phyloP scores from a whole-genome alignment of 2,888 invertebrate genomes.

The Selenia dentaria region DNA sequence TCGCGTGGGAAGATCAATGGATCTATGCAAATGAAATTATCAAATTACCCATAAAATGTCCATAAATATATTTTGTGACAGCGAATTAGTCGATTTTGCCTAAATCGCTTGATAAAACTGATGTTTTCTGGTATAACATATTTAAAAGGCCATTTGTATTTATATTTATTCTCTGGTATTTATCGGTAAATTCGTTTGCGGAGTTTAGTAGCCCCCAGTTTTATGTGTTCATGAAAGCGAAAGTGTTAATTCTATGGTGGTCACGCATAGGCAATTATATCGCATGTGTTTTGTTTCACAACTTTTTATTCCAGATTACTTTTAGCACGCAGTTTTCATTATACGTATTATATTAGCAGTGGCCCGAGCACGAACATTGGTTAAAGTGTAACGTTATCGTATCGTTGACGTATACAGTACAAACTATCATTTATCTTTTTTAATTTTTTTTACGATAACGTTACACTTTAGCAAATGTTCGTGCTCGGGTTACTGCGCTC shows the following conservation, averaged over 20 bases:
- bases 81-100: conserved; percentile 11
- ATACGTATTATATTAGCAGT: too few species aligned
- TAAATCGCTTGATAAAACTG: conserved; percentile 17
- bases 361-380: too few species aligned
- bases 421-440: too few species aligned
- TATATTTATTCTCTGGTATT: conserved; percentile 14
- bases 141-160: conserved; percentile 17
- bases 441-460: too few species aligned
- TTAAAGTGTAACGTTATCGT: too few species aligned
- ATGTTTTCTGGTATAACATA: conserved; percentile 6
- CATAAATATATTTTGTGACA: conserved; percentile 14
- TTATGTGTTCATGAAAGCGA: conserved; percentile 24
- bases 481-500: too few species aligned
- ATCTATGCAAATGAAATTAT: conserved; percentile 15
- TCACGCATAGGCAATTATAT: conserved; percentile 5
- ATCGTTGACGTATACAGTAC: too few species aligned
- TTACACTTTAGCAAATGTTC: too few species aligned
- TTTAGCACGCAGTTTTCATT: too few species aligned
- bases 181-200: conserved; percentile 11
- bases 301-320: too few species aligned
- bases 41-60: conserved; percentile 17
- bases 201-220: conserved; percentile 2
- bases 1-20: conserved; percentile 1
- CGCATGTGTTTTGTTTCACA: too few species aligned
- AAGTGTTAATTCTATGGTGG: conserved; percentile 7